Conservation (phyloP, 2,797 vertebrate genomes). For the Erethizon dorsatum region DNA sequence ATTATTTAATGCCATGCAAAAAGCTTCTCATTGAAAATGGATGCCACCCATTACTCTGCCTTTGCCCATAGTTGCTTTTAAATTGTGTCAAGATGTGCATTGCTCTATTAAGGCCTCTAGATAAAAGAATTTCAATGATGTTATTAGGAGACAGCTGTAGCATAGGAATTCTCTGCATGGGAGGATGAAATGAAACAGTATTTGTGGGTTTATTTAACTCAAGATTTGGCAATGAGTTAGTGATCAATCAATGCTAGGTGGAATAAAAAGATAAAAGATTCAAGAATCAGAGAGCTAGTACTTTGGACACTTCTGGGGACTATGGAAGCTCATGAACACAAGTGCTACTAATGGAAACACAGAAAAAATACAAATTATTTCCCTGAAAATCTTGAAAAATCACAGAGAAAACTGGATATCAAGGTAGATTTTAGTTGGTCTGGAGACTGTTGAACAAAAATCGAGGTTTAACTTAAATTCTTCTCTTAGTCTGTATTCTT, state of each 20-base stretch:
- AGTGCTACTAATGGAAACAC: not conserved
- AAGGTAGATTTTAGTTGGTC: not conserved
- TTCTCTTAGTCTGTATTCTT: not conserved
- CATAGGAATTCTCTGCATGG: not conserved
- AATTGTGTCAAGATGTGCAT: conserved; percentile 59
- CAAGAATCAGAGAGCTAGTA: not conserved
- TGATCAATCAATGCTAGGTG: not conserved
- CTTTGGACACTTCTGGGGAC: not conserved
- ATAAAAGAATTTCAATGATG: conserved; percentile 11
- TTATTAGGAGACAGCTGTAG: not conserved
- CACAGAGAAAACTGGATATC: not conserved
- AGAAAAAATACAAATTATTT: not conserved
- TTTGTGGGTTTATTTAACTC: conserved; percentile 20
- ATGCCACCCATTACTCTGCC: not conserved
- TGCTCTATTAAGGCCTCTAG: not conserved
- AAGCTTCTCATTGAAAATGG: conserved; percentile 40
- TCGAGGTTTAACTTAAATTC: not conserved
- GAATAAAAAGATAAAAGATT: conserved; percentile 30
- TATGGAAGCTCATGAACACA: not conserved
- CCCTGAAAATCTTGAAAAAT: not conserved
- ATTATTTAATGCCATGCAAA: conserved; percentile 9
- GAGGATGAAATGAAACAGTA: not conserved
- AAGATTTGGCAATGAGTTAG: not conserved
- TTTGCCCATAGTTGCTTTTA: conserved; percentile 62
- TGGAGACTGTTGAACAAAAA: not conserved